A percentile compares a stretch with the other conserved stretches of the same genome.
Conservation (phyloP, 1,140 invertebrate genomes). For the Dendroctonus ponderosae region DNA sequence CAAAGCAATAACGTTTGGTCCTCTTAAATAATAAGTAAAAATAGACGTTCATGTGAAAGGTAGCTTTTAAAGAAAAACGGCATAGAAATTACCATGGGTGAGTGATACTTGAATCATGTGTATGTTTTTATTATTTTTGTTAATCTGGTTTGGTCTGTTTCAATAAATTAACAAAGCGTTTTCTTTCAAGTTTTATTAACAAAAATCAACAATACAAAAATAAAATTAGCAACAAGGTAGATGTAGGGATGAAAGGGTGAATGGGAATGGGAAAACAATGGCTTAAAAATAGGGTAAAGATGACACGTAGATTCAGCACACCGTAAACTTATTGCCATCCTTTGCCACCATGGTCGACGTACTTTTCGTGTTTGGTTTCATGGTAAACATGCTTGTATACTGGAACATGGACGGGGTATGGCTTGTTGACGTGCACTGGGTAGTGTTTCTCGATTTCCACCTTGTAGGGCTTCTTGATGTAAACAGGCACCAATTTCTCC, state of each 20-base stretch:
- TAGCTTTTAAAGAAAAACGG: too few relatives aligned
- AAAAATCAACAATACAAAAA: slow-evolving; percentile 21
- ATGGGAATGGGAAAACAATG: slow-evolving; percentile 1
- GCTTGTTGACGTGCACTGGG: slow-evolving; percentile 68
- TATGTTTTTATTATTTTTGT: too few relatives aligned
- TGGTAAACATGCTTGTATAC: slow-evolving; percentile 78
- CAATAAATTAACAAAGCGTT: too few relatives aligned
- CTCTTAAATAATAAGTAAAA: too few relatives aligned
- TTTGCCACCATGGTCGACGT: slow-evolving; percentile 34
- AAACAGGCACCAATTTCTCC: slow-evolving; percentile 73
- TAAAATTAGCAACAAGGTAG: not conserved
- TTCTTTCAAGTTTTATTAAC: slow-evolving; percentile 7
- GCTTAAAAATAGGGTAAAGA: not conserved
- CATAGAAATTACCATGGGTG: too few relatives aligned
- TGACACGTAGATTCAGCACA: slow-evolving; percentile 3
- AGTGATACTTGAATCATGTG: too few relatives aligned
- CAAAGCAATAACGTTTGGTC: too few relatives aligned
- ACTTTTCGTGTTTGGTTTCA: slow-evolving; percentile 39
- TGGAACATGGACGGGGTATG: slow-evolving; percentile 75
- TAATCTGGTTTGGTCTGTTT: too few relatives aligned
- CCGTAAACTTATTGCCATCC: slow-evolving; percentile 35
- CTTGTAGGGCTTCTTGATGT: slow-evolving; percentile 74
- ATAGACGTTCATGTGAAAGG: too few relatives aligned
- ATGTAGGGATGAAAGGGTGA: not conserved
- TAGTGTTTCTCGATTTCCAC: slow-evolving; percentile 77